Evolutionary conservation across 2,797 vertebrate species (phyloP), one percentile per base, ranked within the genome.

Genomic region (Pantherophis alleghaniensis): DNA sequence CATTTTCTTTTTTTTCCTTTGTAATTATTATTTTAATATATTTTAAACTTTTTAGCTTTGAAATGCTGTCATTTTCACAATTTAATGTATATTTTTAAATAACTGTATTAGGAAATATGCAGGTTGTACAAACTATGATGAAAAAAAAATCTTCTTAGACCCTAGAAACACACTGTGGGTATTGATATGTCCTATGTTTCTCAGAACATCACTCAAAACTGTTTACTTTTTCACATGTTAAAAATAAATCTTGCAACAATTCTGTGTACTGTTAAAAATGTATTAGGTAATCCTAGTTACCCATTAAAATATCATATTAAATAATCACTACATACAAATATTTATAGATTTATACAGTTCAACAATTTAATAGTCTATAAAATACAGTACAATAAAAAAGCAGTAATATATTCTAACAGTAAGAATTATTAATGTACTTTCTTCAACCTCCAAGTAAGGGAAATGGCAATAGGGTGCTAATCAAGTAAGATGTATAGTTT

Each of bases 401-500:
- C 69, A 74, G 6, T 47, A 24, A 47, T 24, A 83, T 24, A 83
- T 47, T 47, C 22, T 24, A 47, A 22, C 24, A 83, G 37, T 9
- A 24, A 83, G 20, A 83, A 83, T 47, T 4, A 83, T 20, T 83
- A 47, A 12, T 47, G 1, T 47, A 56, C 7, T 0, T 26, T 22
- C 11, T 61, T 53, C 18, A 90, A 87, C 53, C 56, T 28, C 2
- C 1, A 13, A 83, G 1, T 10, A 89, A 89, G 0, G 0, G 0
- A 26, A 88, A 89, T 87, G 69, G 11, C 20, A 87, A 1, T 5
- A 14, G 10, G 56, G 24, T 32, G 47, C 14, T 66, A 88, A 26
- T 1, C 32, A 87, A 9, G 0, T 26, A 2, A 0, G 66, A 66
- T 9, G 10, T 0, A 0, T 0, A 0, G 7, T 0, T 28, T 2